Evolutionary conservation across 1,140 invertebrate genomes (phyloP), one percentile per base, ranked within the genome.

Genomic region (Zaprionus kolodkinae): DNA sequence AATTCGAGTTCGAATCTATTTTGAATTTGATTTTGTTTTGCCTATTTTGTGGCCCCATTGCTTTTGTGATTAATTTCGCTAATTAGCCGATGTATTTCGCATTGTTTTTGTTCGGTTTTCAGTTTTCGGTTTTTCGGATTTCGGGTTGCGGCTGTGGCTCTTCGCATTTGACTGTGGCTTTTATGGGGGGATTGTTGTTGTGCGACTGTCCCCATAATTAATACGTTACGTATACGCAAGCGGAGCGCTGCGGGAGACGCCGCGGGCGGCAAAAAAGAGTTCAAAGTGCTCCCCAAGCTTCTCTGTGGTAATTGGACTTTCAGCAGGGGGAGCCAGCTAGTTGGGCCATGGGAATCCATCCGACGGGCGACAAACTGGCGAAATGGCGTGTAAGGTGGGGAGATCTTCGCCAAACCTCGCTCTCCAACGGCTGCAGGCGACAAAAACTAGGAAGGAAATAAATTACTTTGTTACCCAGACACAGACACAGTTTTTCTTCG

Each of bases 361-460:
- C n/a, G 40, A 6, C 40, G 40, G n/a, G 54, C 33, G 70, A 30
- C 59, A 54, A 50, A 50, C 36, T 33, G 66, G 63, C 56, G 70
- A 79, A 73, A 52, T 59, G 45, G 66, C 62, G 61, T 63, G 64
- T 40, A 83, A 81, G 76, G 81, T 81, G 40, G 38, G 40, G 7
- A 71, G 78, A 79, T 82, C 65, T 76, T 69, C 48, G 69, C 72
- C 62, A 87, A 87, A 88, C 40, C n/a, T n/a, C 82, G 66, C 84
- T 77, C 70, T 87, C 72, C 83, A 88, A 87, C 81, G 52, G 84
- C 85, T 88, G 33, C 60, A 59, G 81, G 85, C 78, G 81, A 85
- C 81, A 81, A 81, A 78, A 88, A 89, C 72, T 76, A 88, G 85
- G 85, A 88, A 88, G 85, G 78, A 88, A 88, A 89, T 88, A 88